phyloP scores from a whole-genome alignment of 2,888 invertebrate genomes.

The Ochlodes sylvanus region DNA sequence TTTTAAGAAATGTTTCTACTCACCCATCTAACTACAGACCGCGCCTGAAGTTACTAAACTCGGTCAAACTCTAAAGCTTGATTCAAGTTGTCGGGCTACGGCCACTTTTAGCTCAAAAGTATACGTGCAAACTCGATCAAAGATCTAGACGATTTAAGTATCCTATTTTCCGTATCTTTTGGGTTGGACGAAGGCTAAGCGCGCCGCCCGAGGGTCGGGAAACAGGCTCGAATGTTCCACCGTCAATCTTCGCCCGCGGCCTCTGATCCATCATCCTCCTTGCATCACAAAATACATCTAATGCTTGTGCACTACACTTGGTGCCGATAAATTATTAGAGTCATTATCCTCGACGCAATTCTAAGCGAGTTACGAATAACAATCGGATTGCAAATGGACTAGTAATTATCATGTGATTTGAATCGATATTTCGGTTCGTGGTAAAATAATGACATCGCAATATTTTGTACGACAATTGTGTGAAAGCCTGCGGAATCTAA shows the following conservation, averaged over 20 bases:
- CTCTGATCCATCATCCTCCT: conserved; percentile 50
- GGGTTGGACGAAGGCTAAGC: conserved; percentile 5
- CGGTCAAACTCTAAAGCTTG: no score
- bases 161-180: conserved; percentile 8
- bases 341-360: conserved; percentile 8
- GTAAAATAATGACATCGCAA: no score
- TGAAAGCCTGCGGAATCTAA: no score
- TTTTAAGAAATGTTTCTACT: no score
- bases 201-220: not conserved
- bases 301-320: conserved; percentile 33
- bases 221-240: conserved; percentile 5
- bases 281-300: conserved; percentile 42
- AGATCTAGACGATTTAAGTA: conserved; percentile 1
- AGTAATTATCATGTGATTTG: not conserved
- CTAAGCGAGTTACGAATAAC: not conserved
- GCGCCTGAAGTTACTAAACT: no score
- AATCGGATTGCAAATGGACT: conserved; percentile 3
- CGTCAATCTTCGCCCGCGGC: conserved; percentile 38
- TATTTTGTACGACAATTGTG: no score
- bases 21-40: no score
- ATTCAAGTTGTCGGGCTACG: not conserved
- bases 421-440: no score
- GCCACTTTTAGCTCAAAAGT: not conserved
- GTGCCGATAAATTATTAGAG: conserved; percentile 5
- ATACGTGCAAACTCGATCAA: not conserved